Evolutionary conservation across 2,888 invertebrate genomes (phyloP).

Genomic region (Phortica magna): DNA sequence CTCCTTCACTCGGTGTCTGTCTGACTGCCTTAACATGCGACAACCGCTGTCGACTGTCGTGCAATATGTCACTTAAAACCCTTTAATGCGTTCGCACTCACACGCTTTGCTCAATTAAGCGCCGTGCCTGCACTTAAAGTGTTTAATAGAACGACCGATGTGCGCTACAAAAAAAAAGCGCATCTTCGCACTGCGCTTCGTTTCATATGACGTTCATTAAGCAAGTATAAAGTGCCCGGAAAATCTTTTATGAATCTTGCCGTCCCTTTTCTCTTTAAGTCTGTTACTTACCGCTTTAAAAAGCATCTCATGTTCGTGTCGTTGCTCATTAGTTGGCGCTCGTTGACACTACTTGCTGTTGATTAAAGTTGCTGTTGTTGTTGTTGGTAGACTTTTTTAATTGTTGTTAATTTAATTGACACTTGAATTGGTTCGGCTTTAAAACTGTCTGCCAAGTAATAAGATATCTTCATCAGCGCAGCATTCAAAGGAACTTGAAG

Average conservation of each 20-base stretch:
- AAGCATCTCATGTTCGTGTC: neutral
- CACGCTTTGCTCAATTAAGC: conserved; percentile 18
- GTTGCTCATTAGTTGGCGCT: conserved; percentile 56
- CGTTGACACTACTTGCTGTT: conserved; percentile 47
- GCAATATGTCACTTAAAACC: neutral
- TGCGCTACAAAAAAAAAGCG: neutral
- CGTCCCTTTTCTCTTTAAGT: neutral
- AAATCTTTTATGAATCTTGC: conserved; percentile 24
- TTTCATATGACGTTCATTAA: conserved; percentile 10
- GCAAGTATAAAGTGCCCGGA: neutral
- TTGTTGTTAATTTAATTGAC: conserved; percentile 71
- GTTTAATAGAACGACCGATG: neutral
- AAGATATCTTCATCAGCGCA: neutral
- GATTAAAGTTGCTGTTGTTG: conserved; percentile 46
- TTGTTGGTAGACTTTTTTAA: conserved; percentile 53
- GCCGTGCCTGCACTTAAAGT: conserved; percentile 17
- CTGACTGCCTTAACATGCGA: neutral
- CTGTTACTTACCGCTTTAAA: conserved; percentile 34
- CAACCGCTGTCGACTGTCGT: neutral
- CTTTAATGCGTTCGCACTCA: neutral
- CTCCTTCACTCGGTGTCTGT: neutral
- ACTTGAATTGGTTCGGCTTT: conserved; percentile 48
- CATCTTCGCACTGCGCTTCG: neutral
- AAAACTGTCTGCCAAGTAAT: neutral
- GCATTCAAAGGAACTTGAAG: no score